A percentile compares a stretch with the other conserved stretches of the same genome.
Evolutionary conservation across 1,140 invertebrate genomes (phyloP).

Genomic region (Lordiphosa clarofinis): DNA sequence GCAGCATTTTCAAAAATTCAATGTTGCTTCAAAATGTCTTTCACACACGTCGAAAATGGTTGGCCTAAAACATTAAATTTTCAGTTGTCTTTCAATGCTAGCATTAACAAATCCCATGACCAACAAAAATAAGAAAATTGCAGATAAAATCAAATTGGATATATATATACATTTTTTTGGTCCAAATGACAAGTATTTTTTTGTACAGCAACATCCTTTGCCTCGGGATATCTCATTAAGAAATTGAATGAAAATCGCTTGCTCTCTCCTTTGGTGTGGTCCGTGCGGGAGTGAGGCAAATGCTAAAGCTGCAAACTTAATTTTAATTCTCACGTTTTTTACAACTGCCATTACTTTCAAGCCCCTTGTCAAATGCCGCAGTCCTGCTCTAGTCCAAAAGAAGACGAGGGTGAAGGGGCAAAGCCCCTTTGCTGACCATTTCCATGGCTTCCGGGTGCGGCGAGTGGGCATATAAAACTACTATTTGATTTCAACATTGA

Average conservation of each 20-base stretch:
- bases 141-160: slow-evolving; percentile 3
- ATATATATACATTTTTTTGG: neutral
- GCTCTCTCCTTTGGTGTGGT: slow-evolving; percentile 1
- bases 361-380: slow-evolving; percentile 58
- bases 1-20: too few species aligned
- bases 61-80: too few species aligned
- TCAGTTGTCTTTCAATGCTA: too few species aligned
- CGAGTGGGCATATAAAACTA: slow-evolving; percentile 49
- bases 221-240: slow-evolving; percentile 11
- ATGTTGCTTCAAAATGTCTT: too few species aligned
- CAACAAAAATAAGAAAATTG: too few species aligned
- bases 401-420: slow-evolving; percentile 1
- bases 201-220: slow-evolving; percentile 7
- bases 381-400: slow-evolving; percentile 1
- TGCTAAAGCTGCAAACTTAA: slow-evolving; percentile 50
- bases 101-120: too few species aligned
- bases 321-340: slow-evolving; percentile 68
- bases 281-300: neutral
- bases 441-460: slow-evolving; percentile 53
- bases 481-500: slow-evolving; percentile 78
- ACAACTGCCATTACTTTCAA: slow-evolving; percentile 48
- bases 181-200: slow-evolving; percentile 9
- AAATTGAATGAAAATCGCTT: slow-evolving; percentile 14
- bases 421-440: slow-evolving; percentile 57
- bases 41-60: too few species aligned